These are phyloP conservation scores for Sardina pilchardus DNA, from an alignment of 2,113 vertebrate species.

Conservation along the genomic window DNA sequence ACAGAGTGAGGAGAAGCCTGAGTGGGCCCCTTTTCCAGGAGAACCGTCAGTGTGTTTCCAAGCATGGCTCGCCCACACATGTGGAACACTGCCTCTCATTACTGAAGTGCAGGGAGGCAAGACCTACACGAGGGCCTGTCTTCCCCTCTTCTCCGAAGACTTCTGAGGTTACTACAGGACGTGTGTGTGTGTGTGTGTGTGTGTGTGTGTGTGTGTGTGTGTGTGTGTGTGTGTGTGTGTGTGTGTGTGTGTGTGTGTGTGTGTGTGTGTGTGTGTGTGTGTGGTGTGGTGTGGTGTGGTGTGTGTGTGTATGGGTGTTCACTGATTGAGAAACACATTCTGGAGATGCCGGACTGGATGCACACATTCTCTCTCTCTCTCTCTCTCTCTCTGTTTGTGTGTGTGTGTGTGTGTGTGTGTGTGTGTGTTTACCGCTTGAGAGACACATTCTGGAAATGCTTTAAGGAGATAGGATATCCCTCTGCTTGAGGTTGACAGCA, in stretches of 20 bases:
- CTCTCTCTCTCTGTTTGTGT: too few species aligned
- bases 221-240: background rate
- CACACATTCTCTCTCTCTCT: background rate
- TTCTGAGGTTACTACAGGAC: background rate
- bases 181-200: background rate
- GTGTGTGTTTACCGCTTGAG: background rate
- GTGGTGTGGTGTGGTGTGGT: too few species aligned
- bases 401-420: background rate
- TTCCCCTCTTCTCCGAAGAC: background rate
- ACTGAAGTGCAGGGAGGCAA: background rate
- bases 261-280: background rate
- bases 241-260: too few species aligned
- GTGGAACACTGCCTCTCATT: background rate
- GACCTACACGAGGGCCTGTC: background rate
- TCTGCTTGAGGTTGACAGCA: background rate
- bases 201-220: background rate
- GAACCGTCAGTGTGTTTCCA: slow-evolving; percentile 22
- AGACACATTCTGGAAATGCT: too few species aligned
- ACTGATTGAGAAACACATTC: too few species aligned
- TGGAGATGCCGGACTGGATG: too few species aligned
- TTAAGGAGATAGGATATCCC: too few species aligned
- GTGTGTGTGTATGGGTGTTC: background rate
- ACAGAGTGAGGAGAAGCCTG: background rate
- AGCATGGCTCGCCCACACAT: background rate
- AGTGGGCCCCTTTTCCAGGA: slow-evolving; percentile 25